Percentiles rank a stretch among this genome's conserved stretches.
Evolutionary conservation across 2,113 vertebrate species (phyloP).

Genomic region (Sorex araneus): DNA sequence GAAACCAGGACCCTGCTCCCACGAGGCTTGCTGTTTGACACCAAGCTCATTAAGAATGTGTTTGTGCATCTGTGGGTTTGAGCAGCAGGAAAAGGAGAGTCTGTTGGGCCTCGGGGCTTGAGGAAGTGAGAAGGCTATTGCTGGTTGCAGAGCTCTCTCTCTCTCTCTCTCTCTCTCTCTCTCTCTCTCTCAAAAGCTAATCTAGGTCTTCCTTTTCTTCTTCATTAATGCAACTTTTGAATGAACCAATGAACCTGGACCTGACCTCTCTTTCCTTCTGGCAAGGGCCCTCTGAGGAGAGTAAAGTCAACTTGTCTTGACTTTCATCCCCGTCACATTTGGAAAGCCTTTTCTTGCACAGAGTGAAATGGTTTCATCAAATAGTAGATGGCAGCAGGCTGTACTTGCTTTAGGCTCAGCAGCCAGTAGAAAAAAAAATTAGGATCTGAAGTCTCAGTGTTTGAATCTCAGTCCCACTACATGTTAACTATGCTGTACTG

Average conservation of each 20-base stretch:
- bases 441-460: neutral
- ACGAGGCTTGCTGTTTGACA: slow-evolving; percentile 15
- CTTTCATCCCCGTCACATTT: neutral
- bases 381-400: neutral
- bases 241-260: neutral
- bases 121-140: neutral
- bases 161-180: too few relatives aligned
- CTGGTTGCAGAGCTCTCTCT: neutral
- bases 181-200: neutral
- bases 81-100: neutral
- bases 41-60: slow-evolving; percentile 72
- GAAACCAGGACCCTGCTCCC: slow-evolving; percentile 13
- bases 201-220: neutral
- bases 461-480: neutral
- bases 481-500: neutral
- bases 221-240: slow-evolving; percentile 14
- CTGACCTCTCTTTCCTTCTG: neutral
- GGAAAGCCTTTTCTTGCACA: neutral
- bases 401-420: neutral
- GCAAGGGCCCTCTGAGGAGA: slow-evolving; percentile 3
- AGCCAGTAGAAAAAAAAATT: neutral
- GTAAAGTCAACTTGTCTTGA: neutral
- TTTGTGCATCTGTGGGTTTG: slow-evolving; percentile 36
- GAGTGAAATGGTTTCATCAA: neutral
- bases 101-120: neutral